These are phyloP conservation scores for Oreotrochilus melanogaster DNA, from an alignment of 2,113 vertebrate genomes.

Conservation along the genomic window DNA sequence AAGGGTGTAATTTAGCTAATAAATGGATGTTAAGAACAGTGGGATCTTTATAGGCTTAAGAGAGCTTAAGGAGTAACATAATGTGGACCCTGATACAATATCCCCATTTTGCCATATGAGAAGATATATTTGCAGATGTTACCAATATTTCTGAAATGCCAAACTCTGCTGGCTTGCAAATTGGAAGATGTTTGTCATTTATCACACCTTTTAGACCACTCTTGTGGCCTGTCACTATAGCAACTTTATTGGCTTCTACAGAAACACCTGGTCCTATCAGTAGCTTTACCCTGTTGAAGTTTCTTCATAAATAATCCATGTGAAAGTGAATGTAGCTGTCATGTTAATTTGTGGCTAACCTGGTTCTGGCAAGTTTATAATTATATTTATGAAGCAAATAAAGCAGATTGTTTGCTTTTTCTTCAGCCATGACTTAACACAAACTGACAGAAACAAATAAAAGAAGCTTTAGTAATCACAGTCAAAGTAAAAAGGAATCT, in stretches of 20 bases:
- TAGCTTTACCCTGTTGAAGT: constrained; percentile 44
- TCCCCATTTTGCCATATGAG: not conserved
- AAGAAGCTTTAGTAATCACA: constrained; percentile 34
- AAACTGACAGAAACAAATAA: constrained; percentile 68
- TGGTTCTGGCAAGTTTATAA: constrained; percentile 66
- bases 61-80: not conserved
- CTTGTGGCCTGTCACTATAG: constrained; percentile 64
- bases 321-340: constrained; percentile 65
- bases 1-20: not conserved
- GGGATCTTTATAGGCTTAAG: not conserved
- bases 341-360: constrained; percentile 71
- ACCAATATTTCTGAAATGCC: constrained; percentile 47
- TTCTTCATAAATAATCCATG: constrained; percentile 72
- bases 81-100: not conserved
- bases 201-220: constrained; percentile 53
- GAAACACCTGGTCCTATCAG: constrained; percentile 47
- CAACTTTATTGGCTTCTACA: constrained; percentile 45
- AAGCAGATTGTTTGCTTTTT: constrained; percentile 68
- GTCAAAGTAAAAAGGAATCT: not conserved
- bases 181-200: constrained; percentile 35
- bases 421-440: constrained; percentile 32
- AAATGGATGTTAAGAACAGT: not conserved
- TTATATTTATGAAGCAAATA: constrained; percentile 73
- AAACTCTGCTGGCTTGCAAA: constrained; percentile 19
- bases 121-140: constrained; percentile 25